Evolutionary conservation across 2,888 invertebrate species (phyloP).

Genomic region (Onthophagus sagittarius): DNA sequence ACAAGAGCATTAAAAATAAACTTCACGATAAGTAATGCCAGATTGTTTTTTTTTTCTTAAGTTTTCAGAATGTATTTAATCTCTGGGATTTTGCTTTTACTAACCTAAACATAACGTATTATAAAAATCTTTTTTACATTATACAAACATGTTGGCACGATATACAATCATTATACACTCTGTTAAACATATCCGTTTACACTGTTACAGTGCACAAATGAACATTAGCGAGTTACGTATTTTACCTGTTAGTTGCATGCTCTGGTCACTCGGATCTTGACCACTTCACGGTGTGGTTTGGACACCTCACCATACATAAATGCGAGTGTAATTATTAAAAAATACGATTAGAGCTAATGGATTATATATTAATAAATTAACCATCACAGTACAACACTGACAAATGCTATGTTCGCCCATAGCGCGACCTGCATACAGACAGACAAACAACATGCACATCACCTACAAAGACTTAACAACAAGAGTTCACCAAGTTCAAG

Average conservation of each 20-base stretch:
- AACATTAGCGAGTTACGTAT: not conserved
- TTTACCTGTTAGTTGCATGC: not conserved
- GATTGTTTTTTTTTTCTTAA: not conserved
- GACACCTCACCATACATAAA: not conserved
- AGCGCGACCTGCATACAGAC: slow-evolving; percentile 49
- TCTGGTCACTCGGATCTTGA: not conserved
- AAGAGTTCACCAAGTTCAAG: slow-evolving; percentile 31
- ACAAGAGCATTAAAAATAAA: not conserved
- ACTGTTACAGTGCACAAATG: not conserved
- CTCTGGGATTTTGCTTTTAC: not conserved
- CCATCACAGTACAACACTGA: slow-evolving; percentile 25
- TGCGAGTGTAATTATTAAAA: not conserved
- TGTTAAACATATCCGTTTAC: not conserved
- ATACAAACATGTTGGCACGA: not conserved
- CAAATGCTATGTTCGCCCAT: slow-evolving; percentile 32
- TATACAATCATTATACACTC: not conserved
- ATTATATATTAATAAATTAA: not conserved
- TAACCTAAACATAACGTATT: not conserved
- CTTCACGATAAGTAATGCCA: not conserved
- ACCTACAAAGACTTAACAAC: slow-evolving; percentile 37
- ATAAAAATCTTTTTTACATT: not conserved
- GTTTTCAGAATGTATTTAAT: not conserved
- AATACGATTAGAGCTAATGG: not conserved
- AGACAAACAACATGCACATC: slow-evolving; percentile 52
- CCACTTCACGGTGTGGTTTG: not conserved